A percentile compares a stretch with the other conserved stretches of the same genome.
These are phyloP conservation scores for Plusia festucae DNA, from an alignment of 2,888 invertebrate species.

Conservation along the genomic window DNA sequence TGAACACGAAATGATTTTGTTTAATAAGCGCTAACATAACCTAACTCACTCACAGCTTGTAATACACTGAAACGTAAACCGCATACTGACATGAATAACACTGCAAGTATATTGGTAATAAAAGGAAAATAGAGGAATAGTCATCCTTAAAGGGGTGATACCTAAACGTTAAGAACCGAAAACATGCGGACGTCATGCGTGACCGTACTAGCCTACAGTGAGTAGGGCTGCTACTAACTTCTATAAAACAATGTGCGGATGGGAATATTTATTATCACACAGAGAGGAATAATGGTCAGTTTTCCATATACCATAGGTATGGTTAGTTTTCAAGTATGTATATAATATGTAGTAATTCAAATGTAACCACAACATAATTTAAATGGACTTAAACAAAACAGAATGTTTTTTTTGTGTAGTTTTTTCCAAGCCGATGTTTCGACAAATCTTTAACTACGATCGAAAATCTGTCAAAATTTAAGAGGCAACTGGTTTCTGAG, in stretches of 20 bases:
- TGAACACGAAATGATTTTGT: neutral
- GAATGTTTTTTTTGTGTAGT: no score
- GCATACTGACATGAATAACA: constrained; percentile 34
- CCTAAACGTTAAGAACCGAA: neutral
- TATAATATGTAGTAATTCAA: no score
- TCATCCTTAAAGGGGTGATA: constrained; percentile 30
- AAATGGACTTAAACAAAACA: no score
- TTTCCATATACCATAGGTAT: no score
- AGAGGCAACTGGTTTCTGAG: no score
- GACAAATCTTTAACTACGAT: no score
- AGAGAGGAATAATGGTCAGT: neutral
- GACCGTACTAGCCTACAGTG: constrained; percentile 5
- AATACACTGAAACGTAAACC: constrained; percentile 24
- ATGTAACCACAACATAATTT: no score
- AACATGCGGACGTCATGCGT: neutral
- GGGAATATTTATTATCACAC: no score
- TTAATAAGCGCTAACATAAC: constrained; percentile 10
- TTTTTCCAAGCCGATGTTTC: no score
- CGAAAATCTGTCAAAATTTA: no score
- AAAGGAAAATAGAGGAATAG: constrained; percentile 25
- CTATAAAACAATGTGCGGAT: no score
- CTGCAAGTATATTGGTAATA: neutral
- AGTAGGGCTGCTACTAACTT: constrained; percentile 28
- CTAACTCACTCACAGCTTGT: constrained; percentile 8
- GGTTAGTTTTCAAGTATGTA: no score